Conservation (phyloP, 2,797 vertebrate genomes). For the Hydrolagus colliei region DNA sequence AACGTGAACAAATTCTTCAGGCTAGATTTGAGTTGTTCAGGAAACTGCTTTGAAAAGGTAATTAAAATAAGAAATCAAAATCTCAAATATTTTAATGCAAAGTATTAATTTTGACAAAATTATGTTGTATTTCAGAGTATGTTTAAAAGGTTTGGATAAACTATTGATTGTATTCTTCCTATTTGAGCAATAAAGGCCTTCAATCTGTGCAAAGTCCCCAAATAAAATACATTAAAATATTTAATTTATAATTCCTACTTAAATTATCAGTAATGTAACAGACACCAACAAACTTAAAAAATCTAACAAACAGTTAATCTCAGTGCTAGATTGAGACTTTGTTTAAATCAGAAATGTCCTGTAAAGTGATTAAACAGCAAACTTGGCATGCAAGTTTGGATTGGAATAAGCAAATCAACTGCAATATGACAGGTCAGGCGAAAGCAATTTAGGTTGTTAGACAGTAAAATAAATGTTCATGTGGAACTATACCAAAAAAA, state of each 20-base stretch:
- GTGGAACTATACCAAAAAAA: not conserved
- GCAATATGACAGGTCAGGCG: not conserved
- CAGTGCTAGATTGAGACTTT: not conserved
- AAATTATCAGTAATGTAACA: no score
- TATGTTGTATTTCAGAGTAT: no score
- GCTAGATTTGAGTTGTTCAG: not conserved
- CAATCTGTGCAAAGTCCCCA: not conserved
- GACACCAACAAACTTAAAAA: no score
- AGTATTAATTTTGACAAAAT: not conserved
- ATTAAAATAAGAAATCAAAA: not conserved
- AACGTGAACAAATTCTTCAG: not conserved
- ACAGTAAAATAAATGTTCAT: not conserved
- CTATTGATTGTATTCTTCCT: not conserved
- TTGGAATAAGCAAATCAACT: not conserved
- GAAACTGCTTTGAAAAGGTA: not conserved
- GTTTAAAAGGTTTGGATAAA: not conserved
- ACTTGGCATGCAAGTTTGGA: not conserved
- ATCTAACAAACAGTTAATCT: no score
- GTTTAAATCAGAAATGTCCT: not conserved
- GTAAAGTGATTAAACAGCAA: not conserved
- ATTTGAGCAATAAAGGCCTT: not conserved
- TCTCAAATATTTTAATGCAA: not conserved
- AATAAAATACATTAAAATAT: not conserved
- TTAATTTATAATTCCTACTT: no score
- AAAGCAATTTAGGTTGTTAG: not conserved